Conservation (phyloP, 2,797 vertebrate genomes). For the Valencia hispanica region DNA sequence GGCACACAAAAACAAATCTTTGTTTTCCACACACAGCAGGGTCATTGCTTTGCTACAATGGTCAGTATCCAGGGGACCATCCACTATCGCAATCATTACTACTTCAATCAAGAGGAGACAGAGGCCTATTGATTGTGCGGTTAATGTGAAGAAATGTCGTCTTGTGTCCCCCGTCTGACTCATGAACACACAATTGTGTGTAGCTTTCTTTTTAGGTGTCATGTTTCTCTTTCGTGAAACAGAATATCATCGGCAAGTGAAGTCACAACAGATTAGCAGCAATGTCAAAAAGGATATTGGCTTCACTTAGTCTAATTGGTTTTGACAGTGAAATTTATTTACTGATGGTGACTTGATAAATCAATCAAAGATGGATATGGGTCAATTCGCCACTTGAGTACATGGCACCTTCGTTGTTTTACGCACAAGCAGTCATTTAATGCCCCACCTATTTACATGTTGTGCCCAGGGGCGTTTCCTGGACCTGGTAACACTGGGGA, state of each 20-base stretch:
- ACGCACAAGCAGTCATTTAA: neutral
- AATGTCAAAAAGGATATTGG: neutral
- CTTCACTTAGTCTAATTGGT: conserved; percentile 2
- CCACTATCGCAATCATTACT: conserved; percentile 34
- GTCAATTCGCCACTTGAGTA: neutral
- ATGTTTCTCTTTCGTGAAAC: conserved; percentile 29
- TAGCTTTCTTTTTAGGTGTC: conserved; percentile 4
- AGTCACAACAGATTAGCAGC: conserved; percentile 5
- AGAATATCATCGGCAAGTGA: conserved; percentile 9
- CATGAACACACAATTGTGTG: neutral
- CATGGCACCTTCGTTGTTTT: neutral
- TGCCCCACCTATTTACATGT: neutral
- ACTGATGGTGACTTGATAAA: neutral
- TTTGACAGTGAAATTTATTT: neutral
- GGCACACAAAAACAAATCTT: neutral
- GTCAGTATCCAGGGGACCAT: conserved; percentile 15
- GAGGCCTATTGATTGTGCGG: conserved; percentile 53
- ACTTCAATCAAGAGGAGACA: conserved; percentile 48
- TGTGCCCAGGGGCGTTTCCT: neutral
- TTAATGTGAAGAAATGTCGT: conserved; percentile 48
- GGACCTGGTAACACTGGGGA: too few relatives aligned
- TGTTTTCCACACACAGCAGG: neutral
- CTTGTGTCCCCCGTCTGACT: conserved; percentile 23
- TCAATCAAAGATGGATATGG: neutral
- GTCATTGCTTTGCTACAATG: conserved; percentile 4